These are phyloP conservation scores for Kuschelorhynchus macadamiae DNA, from an alignment of 2,888 invertebrate genomes.

Conservation along the genomic window DNA sequence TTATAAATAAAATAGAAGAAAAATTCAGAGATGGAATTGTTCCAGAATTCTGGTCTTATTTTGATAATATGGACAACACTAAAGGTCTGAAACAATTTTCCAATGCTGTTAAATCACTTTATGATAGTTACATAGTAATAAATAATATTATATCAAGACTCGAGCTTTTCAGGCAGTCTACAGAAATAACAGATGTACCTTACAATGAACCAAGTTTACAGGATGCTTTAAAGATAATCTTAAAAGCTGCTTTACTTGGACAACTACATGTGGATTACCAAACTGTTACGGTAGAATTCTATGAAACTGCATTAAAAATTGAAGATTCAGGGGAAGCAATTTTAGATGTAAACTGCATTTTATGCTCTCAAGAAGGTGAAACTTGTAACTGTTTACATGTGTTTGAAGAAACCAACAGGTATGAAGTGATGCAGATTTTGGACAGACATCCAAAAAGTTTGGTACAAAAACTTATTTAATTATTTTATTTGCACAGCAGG, in stretches of 20 bases:
- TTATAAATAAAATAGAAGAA: conserved; percentile 72
- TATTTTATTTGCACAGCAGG: no score
- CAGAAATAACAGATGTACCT: conserved; percentile 69
- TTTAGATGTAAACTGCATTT: conserved; percentile 75
- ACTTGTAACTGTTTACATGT: conserved; percentile 74
- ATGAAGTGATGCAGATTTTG: conserved; percentile 61
- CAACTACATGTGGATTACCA: conserved; percentile 81
- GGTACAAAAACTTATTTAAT: no score
- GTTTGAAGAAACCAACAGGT: conserved; percentile 84
- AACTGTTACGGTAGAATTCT: conserved; percentile 80
- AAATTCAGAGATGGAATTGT: conserved; percentile 74
- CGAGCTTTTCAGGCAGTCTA: conserved; percentile 70
- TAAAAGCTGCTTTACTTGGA: conserved; percentile 78
- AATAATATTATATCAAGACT: conserved; percentile 72
- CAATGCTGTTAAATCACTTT: conserved; percentile 77
- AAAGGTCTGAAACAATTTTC: conserved; percentile 77
- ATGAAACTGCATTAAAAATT: conserved; percentile 79
- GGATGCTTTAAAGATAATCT: conserved; percentile 75
- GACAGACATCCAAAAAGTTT: no score
- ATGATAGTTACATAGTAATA: conserved; percentile 72
- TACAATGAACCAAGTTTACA: conserved; percentile 73
- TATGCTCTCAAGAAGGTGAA: conserved; percentile 78
- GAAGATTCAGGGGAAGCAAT: conserved; percentile 58
- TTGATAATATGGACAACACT: conserved; percentile 71
- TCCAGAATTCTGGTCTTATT: conserved; percentile 78